Evolutionary conservation across 2,888 invertebrate genomes (phyloP).

Genomic region (Pollenia amentaria): DNA sequence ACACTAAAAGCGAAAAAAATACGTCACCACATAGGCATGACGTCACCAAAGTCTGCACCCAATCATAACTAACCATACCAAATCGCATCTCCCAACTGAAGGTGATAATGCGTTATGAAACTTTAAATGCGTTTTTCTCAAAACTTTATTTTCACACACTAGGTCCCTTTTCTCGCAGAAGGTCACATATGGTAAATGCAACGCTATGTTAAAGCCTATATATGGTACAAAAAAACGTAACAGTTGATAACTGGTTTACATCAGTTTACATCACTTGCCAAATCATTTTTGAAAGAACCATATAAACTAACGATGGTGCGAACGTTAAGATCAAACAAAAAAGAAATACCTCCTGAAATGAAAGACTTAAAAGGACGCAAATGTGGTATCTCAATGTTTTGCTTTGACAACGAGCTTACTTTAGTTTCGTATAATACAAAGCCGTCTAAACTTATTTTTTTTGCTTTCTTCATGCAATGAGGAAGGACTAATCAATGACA

Average conservation of each 20-base stretch:
- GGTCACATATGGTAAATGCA: too few relatives aligned
- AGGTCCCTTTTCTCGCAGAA: too few relatives aligned
- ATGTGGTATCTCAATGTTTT: constrained; percentile 54
- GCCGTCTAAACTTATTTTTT: constrained; percentile 14
- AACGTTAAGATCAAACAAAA: constrained; percentile 75
- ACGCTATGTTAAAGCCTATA: constrained; percentile 61
- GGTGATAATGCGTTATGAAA: too few relatives aligned
- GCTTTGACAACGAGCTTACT: constrained; percentile 56
- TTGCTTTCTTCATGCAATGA: constrained; percentile 32
- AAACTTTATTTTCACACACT: too few relatives aligned
- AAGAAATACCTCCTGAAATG: constrained; percentile 60
- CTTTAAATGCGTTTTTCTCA: too few relatives aligned
- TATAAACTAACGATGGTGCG: constrained; percentile 75
- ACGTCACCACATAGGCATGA: too few relatives aligned
- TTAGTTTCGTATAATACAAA: constrained; percentile 59
- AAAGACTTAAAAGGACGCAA: constrained; percentile 41
- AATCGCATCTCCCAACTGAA: too few relatives aligned
- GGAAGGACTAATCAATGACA: constrained; percentile 23
- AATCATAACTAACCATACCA: too few relatives aligned
- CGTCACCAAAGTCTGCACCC: too few relatives aligned
- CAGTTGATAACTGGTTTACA: constrained; percentile 81
- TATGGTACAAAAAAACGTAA: constrained; percentile 71
- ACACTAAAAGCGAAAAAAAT: too few relatives aligned
- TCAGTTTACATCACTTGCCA: constrained; percentile 78
- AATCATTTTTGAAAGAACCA: constrained; percentile 75